Base-by-base conservation (phyloP, 2,113 vertebrate genomes). In the Melierax canorus region DNA sequence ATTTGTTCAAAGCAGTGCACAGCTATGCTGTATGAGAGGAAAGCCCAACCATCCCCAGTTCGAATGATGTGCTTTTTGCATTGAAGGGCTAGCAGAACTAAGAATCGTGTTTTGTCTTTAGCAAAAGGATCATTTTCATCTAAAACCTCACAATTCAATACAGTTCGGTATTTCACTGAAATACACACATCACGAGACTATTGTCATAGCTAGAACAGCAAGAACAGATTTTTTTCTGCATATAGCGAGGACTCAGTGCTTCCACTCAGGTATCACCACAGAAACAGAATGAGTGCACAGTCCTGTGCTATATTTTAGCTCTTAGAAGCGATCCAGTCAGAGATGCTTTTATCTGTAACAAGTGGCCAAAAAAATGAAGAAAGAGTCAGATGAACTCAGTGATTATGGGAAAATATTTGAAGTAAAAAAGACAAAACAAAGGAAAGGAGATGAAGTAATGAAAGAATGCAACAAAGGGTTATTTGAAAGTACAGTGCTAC, bases 61-160 rank as follows among this genome's bases (percentile, higher is more conserved):
- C 1, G 2, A 46, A 39, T 7, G 22, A 23, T 0, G 3, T 9
- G 21, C 22, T 64, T 26, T 51, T 1, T 29, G 24, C 60, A 17
- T 32, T 15, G 0, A 2, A 46, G 79, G 55, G 41, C 22, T 38
- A 24, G 7, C 60, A 82, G 51, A 62, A n/a, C 5, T 3, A 22
- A 41, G 56, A 36, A 41, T 4, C 22, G 1, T 0, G 8, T 7
- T 38, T 13, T 39, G 27, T 12, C n/a, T 34, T 55, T 14, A 39
- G 67, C 53, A 39, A 43, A 59, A 79, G 38, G 29, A 29, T 6
- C 3, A 10, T 67, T 76, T 71, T 15, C 18, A 83, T 10, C 34
- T 75, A 46, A 80, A 75, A 0, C 2, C 30, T 11, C 41, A 50
- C 50, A 32, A 0, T 7, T 21, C 38, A 30, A 5, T 2, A 19